Evolutionary conservation across 2,888 invertebrate species (phyloP).

Genomic region (Drosophila meridionalis): DNA sequence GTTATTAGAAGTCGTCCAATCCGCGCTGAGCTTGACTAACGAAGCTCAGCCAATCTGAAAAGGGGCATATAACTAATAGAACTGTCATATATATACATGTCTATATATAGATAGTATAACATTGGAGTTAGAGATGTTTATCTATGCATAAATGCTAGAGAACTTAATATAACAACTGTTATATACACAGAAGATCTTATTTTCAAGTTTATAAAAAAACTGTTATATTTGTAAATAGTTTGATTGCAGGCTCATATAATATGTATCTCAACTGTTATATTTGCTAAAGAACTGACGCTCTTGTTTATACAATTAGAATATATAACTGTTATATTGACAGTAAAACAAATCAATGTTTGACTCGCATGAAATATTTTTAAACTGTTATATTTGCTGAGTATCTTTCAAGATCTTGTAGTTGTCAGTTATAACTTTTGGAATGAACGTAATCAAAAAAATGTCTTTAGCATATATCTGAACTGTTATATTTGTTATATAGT

Average conservation of each 20-base stretch:
- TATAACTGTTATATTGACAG: background rate
- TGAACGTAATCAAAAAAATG: no score
- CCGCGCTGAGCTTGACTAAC: background rate
- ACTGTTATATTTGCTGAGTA: background rate
- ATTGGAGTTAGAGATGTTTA: background rate
- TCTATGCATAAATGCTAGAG: background rate
- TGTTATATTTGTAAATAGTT: conserved; percentile 8
- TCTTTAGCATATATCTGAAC: no score
- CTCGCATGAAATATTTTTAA: background rate
- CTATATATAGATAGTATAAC: background rate
- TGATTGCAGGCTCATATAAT: background rate
- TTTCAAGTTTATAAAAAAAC: background rate
- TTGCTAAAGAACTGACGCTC: background rate
- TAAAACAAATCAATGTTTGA: no score
- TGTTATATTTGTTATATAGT: background rate
- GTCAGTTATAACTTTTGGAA: no score
- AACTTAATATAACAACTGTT: background rate
- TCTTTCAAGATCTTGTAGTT: background rate
- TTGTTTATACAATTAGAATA: no score
- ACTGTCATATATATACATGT: background rate
- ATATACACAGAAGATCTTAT: background rate
- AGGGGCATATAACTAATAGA: background rate
- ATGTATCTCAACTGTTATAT: background rate
- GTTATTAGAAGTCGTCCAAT: conserved; percentile 29
- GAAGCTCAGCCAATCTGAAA: conserved; percentile 1